Percentiles rank a stretch among this genome's conserved stretches.
Evolutionary conservation across 1,140 invertebrate genomes (phyloP).

Genomic region (Papilio dardanus): DNA sequence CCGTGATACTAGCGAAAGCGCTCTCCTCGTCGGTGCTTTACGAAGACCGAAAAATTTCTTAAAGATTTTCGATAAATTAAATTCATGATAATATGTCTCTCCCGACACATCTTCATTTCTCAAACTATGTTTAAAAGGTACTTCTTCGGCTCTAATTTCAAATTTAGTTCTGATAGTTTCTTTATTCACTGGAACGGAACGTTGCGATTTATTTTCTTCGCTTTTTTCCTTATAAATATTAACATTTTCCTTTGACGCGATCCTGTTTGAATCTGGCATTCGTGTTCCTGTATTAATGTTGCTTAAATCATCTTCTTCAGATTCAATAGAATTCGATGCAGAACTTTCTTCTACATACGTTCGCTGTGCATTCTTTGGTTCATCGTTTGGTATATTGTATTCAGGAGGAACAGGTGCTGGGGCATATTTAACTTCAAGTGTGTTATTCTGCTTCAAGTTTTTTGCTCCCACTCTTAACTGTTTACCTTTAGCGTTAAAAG

Average conservation of each 20-base stretch:
- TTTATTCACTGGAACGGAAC: neutral
- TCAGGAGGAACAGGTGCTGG: neutral
- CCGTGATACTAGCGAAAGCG: slow-evolving; percentile 47
- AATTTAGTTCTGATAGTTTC: neutral
- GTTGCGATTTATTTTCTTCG: slow-evolving; percentile 19
- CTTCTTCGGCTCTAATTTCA: neutral
- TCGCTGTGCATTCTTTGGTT: neutral
- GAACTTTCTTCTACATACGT: neutral
- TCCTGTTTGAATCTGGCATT: neutral
- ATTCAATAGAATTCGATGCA: neutral
- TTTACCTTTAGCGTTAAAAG: slow-evolving; percentile 29
- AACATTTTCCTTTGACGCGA: neutral
- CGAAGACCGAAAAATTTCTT: slow-evolving; percentile 49
- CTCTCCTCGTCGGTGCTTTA: slow-evolving; percentile 47
- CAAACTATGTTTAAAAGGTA: neutral
- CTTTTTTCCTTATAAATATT: slow-evolving; percentile 7
- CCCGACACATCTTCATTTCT: neutral
- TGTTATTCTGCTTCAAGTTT: neutral
- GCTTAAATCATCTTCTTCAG: neutral
- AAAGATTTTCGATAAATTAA: slow-evolving; percentile 39
- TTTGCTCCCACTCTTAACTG: slow-evolving; percentile 18
- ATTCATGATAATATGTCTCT: neutral
- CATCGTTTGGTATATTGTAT: neutral
- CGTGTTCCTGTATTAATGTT: neutral
- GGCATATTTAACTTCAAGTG: neutral